Percentiles rank a stretch among this genome's conserved stretches.
phyloP scores from a whole-genome alignment of 2,888 invertebrate genomes.

The Apamea epomidion region DNA sequence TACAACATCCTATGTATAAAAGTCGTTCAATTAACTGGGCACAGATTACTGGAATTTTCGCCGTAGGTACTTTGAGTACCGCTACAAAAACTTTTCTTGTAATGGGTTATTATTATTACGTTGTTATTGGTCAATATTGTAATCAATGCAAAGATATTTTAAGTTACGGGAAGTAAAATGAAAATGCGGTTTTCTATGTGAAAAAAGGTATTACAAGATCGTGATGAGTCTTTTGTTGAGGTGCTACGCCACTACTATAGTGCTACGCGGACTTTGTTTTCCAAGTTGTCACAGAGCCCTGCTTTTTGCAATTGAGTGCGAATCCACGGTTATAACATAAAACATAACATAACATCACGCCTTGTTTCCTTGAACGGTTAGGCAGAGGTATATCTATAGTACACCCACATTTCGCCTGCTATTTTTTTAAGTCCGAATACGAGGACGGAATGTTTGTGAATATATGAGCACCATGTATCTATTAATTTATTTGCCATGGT shows the following conservation, averaged over 20 bases:
- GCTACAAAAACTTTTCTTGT: slow-evolving; percentile 18
- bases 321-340: not conserved
- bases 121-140: not conserved
- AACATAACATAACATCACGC: not conserved
- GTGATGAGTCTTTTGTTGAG: not conserved
- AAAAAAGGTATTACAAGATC: not conserved
- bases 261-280: slow-evolving; percentile 12
- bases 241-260: not conserved
- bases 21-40: slow-evolving; percentile 57
- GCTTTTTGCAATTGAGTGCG: not conserved
- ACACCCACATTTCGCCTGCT: not conserved
- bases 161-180: not conserved
- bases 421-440: not conserved
- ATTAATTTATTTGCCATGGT: too few species aligned
- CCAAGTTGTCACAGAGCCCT: not conserved
- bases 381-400: not conserved
- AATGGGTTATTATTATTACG: slow-evolving; percentile 11
- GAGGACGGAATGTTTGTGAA: too few species aligned
- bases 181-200: not conserved
- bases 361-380: not conserved
- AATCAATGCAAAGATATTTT: not conserved
- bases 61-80: slow-evolving; percentile 10
- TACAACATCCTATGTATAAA: slow-evolving; percentile 46
- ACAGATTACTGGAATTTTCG: slow-evolving; percentile 36
- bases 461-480: too few species aligned